These are phyloP conservation scores for Phenganax stokvisi DNA, from an alignment of 92 coral and sea anemone species.

Conservation along the genomic window DNA sequence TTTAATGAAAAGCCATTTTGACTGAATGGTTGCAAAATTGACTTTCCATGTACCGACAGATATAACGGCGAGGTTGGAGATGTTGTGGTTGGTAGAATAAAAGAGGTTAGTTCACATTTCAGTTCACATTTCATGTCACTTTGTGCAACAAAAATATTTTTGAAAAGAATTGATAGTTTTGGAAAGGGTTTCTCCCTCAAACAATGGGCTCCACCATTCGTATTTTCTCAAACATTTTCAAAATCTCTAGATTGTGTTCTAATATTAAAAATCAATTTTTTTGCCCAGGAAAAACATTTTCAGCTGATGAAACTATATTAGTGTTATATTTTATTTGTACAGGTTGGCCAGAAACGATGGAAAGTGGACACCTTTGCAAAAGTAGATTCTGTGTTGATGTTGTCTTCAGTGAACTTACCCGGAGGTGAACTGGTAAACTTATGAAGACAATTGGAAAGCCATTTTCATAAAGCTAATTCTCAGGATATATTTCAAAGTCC, in stretches of 20 bases:
- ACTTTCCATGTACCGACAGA: slow-evolving; percentile 38
- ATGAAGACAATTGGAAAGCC: neutral
- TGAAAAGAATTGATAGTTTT: neutral
- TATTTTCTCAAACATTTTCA: too few species aligned
- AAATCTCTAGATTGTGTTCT: neutral
- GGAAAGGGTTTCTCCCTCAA: too few species aligned
- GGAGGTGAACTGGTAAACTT: slow-evolving; percentile 90
- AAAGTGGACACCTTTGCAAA: slow-evolving; percentile 97
- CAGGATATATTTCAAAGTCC: neutral
- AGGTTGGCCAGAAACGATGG: slow-evolving; percentile 98
- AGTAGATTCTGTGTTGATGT: slow-evolving; percentile 81
- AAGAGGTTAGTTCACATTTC: slow-evolving; percentile 61
- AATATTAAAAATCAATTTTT: neutral
- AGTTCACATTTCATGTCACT: neutral
- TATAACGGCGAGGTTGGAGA: slow-evolving; percentile 99
- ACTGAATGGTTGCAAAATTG: too few species aligned
- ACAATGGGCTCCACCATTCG: too few species aligned
- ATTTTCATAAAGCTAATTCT: neutral
- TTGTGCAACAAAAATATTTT: neutral
- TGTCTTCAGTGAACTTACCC: slow-evolving; percentile 89
- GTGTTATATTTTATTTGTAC: neutral
- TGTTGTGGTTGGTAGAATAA: slow-evolving; percentile 97
- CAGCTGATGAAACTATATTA: neutral
- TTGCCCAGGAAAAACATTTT: neutral
- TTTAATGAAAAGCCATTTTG: neutral